phyloP scores from a whole-genome alignment of 2,113 vertebrate species.

The Axis porcinus region DNA sequence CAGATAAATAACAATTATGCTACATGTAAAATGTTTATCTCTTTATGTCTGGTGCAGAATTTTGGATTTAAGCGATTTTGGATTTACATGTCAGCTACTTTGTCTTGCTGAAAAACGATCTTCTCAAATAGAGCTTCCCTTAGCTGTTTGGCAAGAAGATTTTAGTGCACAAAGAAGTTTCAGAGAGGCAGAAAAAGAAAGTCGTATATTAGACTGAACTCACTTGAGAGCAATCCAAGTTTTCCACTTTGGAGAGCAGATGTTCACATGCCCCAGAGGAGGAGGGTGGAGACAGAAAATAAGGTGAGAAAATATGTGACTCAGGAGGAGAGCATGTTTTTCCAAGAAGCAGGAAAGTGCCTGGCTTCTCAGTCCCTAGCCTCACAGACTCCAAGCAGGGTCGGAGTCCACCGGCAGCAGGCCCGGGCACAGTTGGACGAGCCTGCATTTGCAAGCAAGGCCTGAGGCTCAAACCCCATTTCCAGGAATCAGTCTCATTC shows the following conservation, averaged over 20 bases:
- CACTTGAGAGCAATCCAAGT: conserved; percentile 19
- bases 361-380: not conserved
- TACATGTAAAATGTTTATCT: not conserved
- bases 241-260: conserved; percentile 47
- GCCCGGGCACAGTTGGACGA: not conserved
- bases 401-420: not conserved
- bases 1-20: not conserved
- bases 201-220: not conserved
- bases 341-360: not conserved
- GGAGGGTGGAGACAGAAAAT: conserved; percentile 59
- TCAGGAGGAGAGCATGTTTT: conserved; percentile 54
- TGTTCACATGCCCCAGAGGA: conserved; percentile 35
- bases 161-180: not conserved
- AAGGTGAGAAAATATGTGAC: conserved; percentile 62
- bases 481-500: not conserved
- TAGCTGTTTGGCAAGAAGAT: not conserved
- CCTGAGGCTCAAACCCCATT: not conserved
- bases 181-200: conserved; percentile 17
- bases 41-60: not conserved
- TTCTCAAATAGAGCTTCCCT: not conserved
- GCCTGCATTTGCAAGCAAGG: not conserved
- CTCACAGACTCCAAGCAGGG: not conserved
- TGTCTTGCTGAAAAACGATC: not conserved
- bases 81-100: not conserved
- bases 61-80: not conserved